Conservation (phyloP, 2,113 vertebrate species). For the Condylura cristata region DNA sequence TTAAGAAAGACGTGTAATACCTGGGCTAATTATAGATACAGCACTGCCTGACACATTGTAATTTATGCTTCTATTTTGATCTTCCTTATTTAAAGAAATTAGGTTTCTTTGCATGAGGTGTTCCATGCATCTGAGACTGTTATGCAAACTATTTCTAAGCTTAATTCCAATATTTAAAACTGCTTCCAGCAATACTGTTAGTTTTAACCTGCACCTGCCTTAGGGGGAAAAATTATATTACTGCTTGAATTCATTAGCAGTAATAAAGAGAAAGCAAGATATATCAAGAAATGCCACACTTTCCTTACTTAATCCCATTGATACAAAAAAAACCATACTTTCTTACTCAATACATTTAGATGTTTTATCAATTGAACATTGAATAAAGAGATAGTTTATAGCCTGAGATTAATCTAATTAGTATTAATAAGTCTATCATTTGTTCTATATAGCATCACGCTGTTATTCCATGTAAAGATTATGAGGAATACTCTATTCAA, state of each 20-base stretch:
- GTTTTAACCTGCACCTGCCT: not conserved
- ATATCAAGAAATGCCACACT: not conserved
- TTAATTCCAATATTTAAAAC: slow-evolving; percentile 57
- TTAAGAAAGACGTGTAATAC: slow-evolving; percentile 71
- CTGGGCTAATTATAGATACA: slow-evolving; percentile 66
- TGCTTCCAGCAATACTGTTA: not conserved
- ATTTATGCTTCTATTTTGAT: slow-evolving; percentile 73
- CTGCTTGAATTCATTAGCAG: not conserved
- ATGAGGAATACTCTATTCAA: not conserved
- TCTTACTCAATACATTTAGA: not conserved
- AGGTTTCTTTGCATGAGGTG: slow-evolving; percentile 45
- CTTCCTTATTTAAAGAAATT: slow-evolving; percentile 70
- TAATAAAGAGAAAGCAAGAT: not conserved
- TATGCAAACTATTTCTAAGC: slow-evolving; percentile 44
- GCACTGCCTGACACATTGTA: slow-evolving; percentile 58
- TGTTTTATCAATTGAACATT: not conserved
- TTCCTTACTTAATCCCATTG: not conserved
- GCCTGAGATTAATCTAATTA: not conserved
- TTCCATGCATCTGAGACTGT: not conserved
- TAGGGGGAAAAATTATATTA: not conserved
- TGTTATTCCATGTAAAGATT: not conserved
- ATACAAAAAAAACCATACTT: not conserved
- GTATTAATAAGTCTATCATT: not conserved
- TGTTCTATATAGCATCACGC: not conserved
- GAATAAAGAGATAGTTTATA: not conserved